These are phyloP conservation scores for Crypturellus undulatus DNA, from an alignment of 2,113 vertebrate genomes.

Conservation along the genomic window DNA sequence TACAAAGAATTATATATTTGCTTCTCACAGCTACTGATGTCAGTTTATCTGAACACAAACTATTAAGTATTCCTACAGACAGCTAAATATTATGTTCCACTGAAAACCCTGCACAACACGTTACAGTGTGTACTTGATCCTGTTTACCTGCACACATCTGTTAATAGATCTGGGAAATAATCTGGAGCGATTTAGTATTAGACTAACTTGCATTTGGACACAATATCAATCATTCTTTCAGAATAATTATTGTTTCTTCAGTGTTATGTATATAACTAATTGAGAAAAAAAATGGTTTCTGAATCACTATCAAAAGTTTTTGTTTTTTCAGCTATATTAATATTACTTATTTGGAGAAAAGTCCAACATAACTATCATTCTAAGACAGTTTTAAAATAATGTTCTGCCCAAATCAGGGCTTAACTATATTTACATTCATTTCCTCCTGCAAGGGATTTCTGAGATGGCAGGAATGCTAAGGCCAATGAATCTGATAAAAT, in stretches of 20 bases:
- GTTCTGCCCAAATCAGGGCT: neutral
- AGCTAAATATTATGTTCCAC: neutral
- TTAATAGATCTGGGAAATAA: neutral
- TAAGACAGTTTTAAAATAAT: conserved; percentile 19
- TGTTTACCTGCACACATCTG: neutral
- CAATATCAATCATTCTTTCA: neutral
- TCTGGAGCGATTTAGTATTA: neutral
- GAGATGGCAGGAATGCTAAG: neutral
- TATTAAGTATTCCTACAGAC: neutral
- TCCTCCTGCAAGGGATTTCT: neutral
- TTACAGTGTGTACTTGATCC: neutral
- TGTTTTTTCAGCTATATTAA: neutral
- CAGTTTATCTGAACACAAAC: neutral
- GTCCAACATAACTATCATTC: neutral
- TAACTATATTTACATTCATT: conserved; percentile 3
- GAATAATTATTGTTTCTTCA: neutral
- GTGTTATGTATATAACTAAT: neutral
- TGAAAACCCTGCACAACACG: neutral
- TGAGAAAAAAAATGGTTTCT: neutral
- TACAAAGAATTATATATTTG: neutral
- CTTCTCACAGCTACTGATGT: neutral
- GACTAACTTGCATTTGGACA: neutral
- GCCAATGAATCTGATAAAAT: conserved; percentile 1
- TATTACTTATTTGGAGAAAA: neutral
- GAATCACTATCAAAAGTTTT: neutral